Conservation (phyloP, 2,113 vertebrate genomes). For the Sturnira hondurensis region DNA sequence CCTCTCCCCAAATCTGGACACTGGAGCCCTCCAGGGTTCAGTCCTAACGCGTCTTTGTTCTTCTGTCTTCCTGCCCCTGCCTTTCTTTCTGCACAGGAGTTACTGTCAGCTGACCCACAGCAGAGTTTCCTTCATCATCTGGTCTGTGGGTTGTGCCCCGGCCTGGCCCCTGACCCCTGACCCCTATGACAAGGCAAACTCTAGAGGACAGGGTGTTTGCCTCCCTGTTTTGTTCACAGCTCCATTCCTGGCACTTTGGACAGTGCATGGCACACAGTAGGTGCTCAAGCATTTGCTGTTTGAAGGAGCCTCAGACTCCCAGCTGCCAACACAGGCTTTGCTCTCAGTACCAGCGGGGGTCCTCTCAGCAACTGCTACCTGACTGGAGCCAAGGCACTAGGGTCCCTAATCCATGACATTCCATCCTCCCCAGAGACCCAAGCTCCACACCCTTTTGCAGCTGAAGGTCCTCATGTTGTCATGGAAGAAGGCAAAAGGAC, state of each 20-base stretch:
- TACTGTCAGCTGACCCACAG: neutral
- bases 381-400: neutral
- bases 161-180: neutral
- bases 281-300: neutral
- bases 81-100: neutral
- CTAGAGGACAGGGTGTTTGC: neutral
- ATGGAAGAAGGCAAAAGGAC: neutral
- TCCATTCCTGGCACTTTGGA: neutral
- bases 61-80: neutral
- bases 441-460: neutral
- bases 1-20: neutral
- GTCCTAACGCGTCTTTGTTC: neutral
- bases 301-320: neutral
- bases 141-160: neutral
- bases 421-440: neutral
- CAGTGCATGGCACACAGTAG: neutral
- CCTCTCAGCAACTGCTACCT: neutral
- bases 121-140: accelerated
- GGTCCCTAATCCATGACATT: neutral
- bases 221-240: neutral
- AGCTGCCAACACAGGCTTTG: neutral
- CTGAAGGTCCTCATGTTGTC: neutral
- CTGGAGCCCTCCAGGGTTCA: neutral
- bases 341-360: neutral
- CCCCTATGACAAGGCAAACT: neutral